These are phyloP conservation scores for Drosophila paranaensis DNA, from an alignment of 2,888 invertebrate genomes.

Conservation along the genomic window DNA sequence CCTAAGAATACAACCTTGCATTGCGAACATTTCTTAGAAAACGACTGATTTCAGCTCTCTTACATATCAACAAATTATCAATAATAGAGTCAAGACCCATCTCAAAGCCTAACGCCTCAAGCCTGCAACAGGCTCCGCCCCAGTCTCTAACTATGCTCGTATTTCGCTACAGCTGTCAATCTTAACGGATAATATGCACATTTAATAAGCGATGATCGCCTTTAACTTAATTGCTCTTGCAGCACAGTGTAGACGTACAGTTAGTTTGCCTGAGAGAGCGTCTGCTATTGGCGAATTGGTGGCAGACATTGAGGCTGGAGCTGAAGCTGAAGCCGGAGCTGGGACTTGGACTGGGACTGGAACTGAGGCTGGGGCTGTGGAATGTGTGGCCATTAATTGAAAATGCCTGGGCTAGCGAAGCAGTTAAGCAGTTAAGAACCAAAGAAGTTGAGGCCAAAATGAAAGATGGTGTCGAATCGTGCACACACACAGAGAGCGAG, in stretches of 20 bases:
- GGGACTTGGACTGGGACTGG: not conserved
- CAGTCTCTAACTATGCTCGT: too few species aligned
- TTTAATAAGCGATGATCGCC: constrained; percentile 5
- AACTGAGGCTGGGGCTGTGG: constrained; percentile 35
- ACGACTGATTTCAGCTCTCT: not conserved
- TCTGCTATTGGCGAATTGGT: constrained; percentile 69
- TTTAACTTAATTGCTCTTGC: constrained; percentile 1
- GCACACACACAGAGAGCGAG: constrained; percentile 45
- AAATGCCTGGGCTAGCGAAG: constrained; percentile 61
- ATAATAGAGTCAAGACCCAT: not conserved
- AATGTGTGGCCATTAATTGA: constrained; percentile 79
- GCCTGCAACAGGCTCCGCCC: too few species aligned
- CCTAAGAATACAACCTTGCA: not conserved
- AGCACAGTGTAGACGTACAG: constrained; percentile 36
- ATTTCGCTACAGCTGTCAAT: not conserved
- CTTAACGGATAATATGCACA: not conserved
- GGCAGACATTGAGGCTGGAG: constrained; percentile 1
- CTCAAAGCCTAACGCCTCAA: too few species aligned
- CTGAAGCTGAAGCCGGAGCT: too few species aligned
- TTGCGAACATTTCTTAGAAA: too few species aligned
- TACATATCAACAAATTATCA: not conserved
- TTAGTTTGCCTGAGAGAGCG: constrained; percentile 34
- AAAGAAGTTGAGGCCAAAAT: constrained; percentile 59
- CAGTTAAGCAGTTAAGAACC: constrained; percentile 54
- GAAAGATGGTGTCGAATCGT: constrained; percentile 79